Conservation (phyloP, 1,140 invertebrate genomes). For the Caenorhabditis brenneri region DNA sequence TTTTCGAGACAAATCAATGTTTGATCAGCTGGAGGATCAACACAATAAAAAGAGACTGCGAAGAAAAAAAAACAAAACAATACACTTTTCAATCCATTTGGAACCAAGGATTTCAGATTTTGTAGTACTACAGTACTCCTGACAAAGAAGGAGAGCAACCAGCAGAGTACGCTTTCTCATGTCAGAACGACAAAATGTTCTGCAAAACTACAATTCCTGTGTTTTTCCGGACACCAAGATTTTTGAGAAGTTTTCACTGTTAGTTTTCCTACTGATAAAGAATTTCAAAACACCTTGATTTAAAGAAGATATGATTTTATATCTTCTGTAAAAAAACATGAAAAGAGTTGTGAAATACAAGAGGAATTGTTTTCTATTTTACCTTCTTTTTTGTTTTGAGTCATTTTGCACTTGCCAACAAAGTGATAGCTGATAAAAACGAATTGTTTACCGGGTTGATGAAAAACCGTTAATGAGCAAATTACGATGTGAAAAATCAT, state of each 20-base stretch:
- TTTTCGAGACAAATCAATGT: constrained; percentile 39
- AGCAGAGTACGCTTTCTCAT: too few relatives aligned
- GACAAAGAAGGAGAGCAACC: too few relatives aligned
- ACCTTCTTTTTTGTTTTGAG: not conserved
- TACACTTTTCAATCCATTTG: not conserved
- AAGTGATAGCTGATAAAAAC: not conserved
- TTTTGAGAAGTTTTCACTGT: too few relatives aligned
- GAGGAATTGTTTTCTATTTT: not conserved
- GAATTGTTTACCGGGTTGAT: not conserved
- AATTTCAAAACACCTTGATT: too few relatives aligned
- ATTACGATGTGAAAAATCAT: too few relatives aligned
- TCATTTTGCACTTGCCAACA: not conserved
- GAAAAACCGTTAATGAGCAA: not conserved
- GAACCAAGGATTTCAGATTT: not conserved
- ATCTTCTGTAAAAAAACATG: not conserved
- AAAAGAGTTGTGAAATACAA: constrained; percentile 10
- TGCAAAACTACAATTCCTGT: too few relatives aligned
- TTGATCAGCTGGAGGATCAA: constrained; percentile 42
- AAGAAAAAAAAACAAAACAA: constrained; percentile 3
- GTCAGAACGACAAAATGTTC: too few relatives aligned
- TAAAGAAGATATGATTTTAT: too few relatives aligned
- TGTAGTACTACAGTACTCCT: too few relatives aligned
- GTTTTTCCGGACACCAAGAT: too few relatives aligned
- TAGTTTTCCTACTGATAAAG: too few relatives aligned
- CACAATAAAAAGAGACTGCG: constrained; percentile 17